Conservation (phyloP, 2,113 vertebrate species). For the Holacanthus passer region DNA sequence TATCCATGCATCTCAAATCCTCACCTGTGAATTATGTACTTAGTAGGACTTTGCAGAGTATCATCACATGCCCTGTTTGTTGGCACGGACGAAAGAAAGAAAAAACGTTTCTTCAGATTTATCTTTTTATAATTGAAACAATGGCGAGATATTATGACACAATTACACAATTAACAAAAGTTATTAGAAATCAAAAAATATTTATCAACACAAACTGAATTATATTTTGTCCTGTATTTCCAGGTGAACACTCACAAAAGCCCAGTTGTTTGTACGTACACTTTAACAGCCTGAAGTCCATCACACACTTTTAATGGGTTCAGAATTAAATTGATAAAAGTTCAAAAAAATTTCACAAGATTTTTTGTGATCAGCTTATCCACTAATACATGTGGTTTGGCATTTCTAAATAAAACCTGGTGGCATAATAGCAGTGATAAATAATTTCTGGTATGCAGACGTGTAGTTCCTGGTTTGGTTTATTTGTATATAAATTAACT, state of each 20-base stretch:
- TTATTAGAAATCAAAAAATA: not conserved
- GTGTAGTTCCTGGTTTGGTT: not conserved
- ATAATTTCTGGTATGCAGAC: not conserved
- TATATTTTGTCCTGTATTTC: not conserved
- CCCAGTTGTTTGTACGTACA: not conserved
- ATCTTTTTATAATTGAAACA: not conserved
- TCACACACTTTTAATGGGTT: not conserved
- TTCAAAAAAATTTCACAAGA: fast-evolving
- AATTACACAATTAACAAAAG: not conserved
- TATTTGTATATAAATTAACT: not conserved
- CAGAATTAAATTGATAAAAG: not conserved
- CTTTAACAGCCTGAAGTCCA: not conserved
- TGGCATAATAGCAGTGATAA: not conserved
- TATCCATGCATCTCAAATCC: constrained; percentile 68
- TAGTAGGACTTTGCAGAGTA: constrained; percentile 68
- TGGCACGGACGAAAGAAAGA: constrained; percentile 11
- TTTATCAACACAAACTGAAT: not conserved
- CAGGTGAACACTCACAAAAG: not conserved
- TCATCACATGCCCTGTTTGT: constrained; percentile 34
- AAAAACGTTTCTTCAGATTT: not conserved
- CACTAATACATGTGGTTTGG: not conserved
- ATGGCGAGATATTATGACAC: not conserved
- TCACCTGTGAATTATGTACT: constrained; percentile 74
- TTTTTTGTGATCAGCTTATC: not conserved
- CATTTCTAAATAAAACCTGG: not conserved